Evolutionary conservation across 2,888 invertebrate species (phyloP).

Genomic region (Pseudanteris insignis): DNA sequence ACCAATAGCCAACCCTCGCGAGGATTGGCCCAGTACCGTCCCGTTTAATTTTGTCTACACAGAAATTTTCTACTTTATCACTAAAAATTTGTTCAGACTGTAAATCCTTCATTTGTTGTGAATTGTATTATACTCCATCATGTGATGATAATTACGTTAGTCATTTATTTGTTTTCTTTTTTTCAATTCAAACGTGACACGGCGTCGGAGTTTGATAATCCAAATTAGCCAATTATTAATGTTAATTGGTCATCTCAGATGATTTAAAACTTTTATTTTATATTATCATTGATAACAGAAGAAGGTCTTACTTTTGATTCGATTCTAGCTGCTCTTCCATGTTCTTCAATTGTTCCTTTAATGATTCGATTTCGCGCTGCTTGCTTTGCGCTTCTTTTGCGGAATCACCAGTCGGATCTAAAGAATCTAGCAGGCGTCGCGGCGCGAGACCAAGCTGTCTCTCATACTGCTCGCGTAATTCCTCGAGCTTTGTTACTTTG

Average conservation of each 20-base stretch:
- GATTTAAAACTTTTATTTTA: too few relatives aligned
- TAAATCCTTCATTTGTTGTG: too few relatives aligned
- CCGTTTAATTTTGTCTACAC: too few relatives aligned
- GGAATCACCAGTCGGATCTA: slow-evolving; percentile 44
- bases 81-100: too few relatives aligned
- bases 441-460: slow-evolving; percentile 58
- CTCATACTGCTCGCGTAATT: slow-evolving; percentile 71
- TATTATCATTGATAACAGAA: slow-evolving; percentile 2
- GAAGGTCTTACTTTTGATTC: slow-evolving; percentile 68
- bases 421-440: slow-evolving; percentile 52
- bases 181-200: not conserved
- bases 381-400: slow-evolving; percentile 57
- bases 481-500: slow-evolving; percentile 75
- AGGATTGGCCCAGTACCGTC: too few relatives aligned
- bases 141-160: too few relatives aligned
- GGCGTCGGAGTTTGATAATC: too few relatives aligned
- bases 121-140: too few relatives aligned
- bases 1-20: too few relatives aligned
- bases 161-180: not conserved
- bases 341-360: slow-evolving; percentile 71
- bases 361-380: slow-evolving; percentile 70
- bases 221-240: too few relatives aligned
- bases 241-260: too few relatives aligned
- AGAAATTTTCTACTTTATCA: too few relatives aligned
- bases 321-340: slow-evolving; percentile 72